Conservation (phyloP, 2,888 invertebrate genomes). For the Parapristionchus giblindavisi region DNA sequence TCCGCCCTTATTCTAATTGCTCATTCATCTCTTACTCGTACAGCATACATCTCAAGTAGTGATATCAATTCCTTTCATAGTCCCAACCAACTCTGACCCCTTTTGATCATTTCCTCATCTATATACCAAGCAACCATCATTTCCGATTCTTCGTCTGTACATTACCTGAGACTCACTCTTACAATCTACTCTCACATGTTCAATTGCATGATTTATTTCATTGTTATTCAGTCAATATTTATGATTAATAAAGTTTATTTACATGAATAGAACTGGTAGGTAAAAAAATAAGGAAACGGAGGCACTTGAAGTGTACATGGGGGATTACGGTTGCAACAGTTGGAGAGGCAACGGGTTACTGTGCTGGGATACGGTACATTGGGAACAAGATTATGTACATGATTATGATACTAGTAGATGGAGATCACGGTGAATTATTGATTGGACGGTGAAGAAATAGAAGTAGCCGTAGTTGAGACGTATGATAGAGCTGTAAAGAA, state of each 20-base stretch:
- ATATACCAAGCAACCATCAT: too few relatives aligned
- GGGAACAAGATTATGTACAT: not conserved
- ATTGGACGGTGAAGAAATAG: not conserved
- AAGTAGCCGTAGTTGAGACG: too few relatives aligned
- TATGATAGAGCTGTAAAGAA: too few relatives aligned
- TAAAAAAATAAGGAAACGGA: not conserved
- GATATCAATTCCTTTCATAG: not conserved
- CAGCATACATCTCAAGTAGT: conserved; percentile 26
- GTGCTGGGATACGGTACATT: too few relatives aligned
- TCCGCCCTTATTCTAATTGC: conserved; percentile 1
- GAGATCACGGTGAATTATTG: not conserved
- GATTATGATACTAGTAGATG: not conserved
- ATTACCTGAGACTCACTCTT: conserved; percentile 23
- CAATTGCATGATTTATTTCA: not conserved
- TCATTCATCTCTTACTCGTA: conserved; percentile 8
- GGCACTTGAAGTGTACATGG: conserved; percentile 4
- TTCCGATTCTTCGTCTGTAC: conserved; percentile 34
- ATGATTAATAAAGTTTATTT: not conserved
- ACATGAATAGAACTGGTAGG: not conserved
- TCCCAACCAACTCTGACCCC: too few relatives aligned
- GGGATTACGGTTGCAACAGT: too few relatives aligned
- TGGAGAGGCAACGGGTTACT: too few relatives aligned
- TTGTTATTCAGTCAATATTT: too few relatives aligned
- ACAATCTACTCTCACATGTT: not conserved
- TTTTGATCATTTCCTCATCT: too few relatives aligned